Base-by-base conservation (phyloP, 2,113 vertebrate species). In the Trichomycterus rosablanca region DNA sequence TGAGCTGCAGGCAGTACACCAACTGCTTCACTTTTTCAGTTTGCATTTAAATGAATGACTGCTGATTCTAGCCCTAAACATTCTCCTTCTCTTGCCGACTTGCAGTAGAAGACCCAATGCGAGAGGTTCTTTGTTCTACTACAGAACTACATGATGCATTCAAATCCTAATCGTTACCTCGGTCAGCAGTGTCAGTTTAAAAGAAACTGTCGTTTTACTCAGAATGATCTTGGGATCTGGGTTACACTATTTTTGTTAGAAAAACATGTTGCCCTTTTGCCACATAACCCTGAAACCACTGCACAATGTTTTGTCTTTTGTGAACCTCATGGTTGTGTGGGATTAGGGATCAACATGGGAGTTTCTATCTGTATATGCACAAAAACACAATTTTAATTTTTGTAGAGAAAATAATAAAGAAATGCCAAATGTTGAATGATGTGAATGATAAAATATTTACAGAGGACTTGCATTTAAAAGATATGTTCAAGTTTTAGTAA, bases 391-490 rank as follows among this genome's bases (percentile, higher is more conserved):
- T 76, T 78, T 59, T 64, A 40, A 72, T 68, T 82, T 79, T 74
- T 59, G 26, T 51, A 81, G 55, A 74, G 78, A 83, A 86, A 84
- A 80, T 81, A 81, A 64, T 74, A 81, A 73, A 60, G 79, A 85
- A 77, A 86, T 79, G 82, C 81, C n/a, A n/a, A n/a, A 87, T 80
- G 81, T 85, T 84, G 88, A 88, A 86, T 68, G 73, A n/a, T 67
- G 72, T 68, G 65, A 72, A 54, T 68, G 51, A 63, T 61, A 66
- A 55, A 43, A 76, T 76, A 79, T 69, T 59, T 74, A 68, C 59
- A 76, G 66, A 16, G 70, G 63, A 77, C 70, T 71, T 76, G 65
- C 79, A 68, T 78, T 78, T 68, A 59, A 68, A 70, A 63, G 45
- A 55, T 32, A 46, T 74, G 70, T 72, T 73, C 52, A 66, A 74